Evolutionary conservation across 2,888 invertebrate genomes (phyloP).

Genomic region (Hydriomena furcata): DNA sequence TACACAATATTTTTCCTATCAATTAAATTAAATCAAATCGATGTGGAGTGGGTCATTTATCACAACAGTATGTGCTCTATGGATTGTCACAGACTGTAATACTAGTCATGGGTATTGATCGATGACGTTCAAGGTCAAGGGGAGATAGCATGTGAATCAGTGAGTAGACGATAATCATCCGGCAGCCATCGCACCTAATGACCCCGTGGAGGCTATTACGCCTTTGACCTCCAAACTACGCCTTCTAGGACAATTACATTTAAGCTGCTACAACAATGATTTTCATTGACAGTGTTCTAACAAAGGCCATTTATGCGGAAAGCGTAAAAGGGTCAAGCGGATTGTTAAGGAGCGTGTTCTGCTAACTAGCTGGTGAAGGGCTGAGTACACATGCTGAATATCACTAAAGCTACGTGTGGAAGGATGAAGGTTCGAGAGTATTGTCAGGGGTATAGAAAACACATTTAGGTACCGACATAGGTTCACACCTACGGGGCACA

Average conservation of each 20-base stretch:
- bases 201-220: conserved; percentile 28
- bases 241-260: conserved; percentile 32
- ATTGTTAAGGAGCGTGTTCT: conserved; percentile 36
- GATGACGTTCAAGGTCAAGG: conserved; percentile 68
- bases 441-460: conserved; percentile 48
- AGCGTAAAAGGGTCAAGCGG: conserved; percentile 41
- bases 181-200: conserved; percentile 46
- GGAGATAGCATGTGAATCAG: conserved; percentile 51
- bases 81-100: conserved; percentile 37
- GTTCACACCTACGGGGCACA: conserved; percentile 75
- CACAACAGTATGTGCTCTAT: conserved; percentile 41
- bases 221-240: conserved; percentile 34
- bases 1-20: conserved; percentile 29
- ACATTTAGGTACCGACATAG: conserved; percentile 60
- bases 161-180: conserved; percentile 47
- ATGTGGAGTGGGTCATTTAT: conserved; percentile 52
- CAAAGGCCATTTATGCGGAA: conserved; percentile 36
- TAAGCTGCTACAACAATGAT: conserved; percentile 43
- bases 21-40: conserved; percentile 44
- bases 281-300: conserved; percentile 41
- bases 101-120: conserved; percentile 66
- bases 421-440: conserved; percentile 53
- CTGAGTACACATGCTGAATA: conserved; percentile 52
- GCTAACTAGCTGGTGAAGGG: conserved; percentile 51
- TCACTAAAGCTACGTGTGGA: conserved; percentile 54